Percentiles rank a stretch among this genome's conserved stretches.
phyloP scores from a whole-genome alignment of 2,113 vertebrate species.

The Varanus salvator region DNA sequence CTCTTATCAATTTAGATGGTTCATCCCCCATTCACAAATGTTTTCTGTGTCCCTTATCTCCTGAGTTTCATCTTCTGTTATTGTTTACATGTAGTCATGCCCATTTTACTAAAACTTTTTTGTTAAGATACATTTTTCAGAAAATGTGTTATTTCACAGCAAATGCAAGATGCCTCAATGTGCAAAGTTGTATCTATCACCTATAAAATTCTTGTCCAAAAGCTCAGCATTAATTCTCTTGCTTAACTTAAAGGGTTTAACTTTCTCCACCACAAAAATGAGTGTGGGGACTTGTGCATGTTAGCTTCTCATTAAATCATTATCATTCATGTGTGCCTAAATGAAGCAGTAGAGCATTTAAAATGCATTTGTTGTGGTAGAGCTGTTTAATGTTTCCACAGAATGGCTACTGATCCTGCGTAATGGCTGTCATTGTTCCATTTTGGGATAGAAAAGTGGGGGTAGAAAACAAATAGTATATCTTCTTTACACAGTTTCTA shows the following conservation, averaged over 20 bases:
- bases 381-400: not conserved
- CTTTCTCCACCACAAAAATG: not conserved
- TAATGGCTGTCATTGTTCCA: not conserved
- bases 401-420: not conserved
- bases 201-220: constrained; percentile 34
- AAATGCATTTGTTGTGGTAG: constrained; percentile 21
- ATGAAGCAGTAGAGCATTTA: constrained; percentile 5
- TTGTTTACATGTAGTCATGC: not conserved
- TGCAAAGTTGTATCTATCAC: constrained; percentile 3
- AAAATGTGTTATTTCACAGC: constrained; percentile 16
- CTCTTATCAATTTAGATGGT: not conserved
- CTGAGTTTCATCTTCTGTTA: accelerated
- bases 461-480: too few species aligned
- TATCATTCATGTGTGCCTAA: not conserved
- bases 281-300: not conserved
- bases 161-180: not conserved
- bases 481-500: constrained; percentile 42
- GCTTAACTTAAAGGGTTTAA: not conserved
- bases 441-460: too few species aligned
- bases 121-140: not conserved
- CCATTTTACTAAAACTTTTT: not conserved
- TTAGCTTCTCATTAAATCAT: constrained; percentile 34
- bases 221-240: constrained; percentile 1
- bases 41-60: not conserved
- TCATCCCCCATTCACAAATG: not conserved